phyloP scores from a whole-genome alignment of 2,888 invertebrate genomes.

The Aspidiotus destructor region DNA sequence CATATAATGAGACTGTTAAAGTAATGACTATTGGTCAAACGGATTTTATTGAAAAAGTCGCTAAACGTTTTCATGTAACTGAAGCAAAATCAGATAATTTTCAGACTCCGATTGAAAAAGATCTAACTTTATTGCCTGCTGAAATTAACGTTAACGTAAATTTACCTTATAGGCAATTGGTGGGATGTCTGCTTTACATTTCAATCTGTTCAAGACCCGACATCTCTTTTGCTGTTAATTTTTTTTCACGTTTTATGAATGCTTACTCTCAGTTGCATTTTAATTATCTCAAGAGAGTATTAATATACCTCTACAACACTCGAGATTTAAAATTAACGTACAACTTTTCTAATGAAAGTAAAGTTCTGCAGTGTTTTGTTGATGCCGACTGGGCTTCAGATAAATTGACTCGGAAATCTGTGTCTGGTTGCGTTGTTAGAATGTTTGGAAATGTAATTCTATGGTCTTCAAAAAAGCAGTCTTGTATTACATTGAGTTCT shows the following conservation, averaged over 20 bases:
- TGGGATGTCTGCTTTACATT: too few species aligned
- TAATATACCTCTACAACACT: neutral
- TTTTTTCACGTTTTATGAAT: neutral
- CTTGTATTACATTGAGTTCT: neutral
- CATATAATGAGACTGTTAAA: neutral
- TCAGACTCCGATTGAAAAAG: slow-evolving; percentile 20
- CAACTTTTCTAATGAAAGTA: neutral
- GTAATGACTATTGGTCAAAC: slow-evolving; percentile 14
- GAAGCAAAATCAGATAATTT: neutral
- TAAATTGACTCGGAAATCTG: neutral
- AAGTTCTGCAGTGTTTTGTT: neutral
- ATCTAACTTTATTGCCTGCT: neutral
- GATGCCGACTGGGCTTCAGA: neutral
- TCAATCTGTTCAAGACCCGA: too few species aligned
- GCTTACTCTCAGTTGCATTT: neutral
- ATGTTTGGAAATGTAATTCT: neutral
- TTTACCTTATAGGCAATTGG: neutral
- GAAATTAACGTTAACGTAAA: slow-evolving; percentile 9
- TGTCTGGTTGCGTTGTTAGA: neutral
- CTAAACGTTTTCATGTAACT: slow-evolving; percentile 8
- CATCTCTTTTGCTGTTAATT: too few species aligned
- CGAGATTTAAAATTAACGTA: neutral
- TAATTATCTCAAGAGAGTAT: neutral
- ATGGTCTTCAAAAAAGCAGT: neutral
- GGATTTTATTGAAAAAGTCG: slow-evolving; percentile 16